Evolutionary conservation across 1,140 invertebrate species (phyloP).

Genomic region (Euglossa dilemma): DNA sequence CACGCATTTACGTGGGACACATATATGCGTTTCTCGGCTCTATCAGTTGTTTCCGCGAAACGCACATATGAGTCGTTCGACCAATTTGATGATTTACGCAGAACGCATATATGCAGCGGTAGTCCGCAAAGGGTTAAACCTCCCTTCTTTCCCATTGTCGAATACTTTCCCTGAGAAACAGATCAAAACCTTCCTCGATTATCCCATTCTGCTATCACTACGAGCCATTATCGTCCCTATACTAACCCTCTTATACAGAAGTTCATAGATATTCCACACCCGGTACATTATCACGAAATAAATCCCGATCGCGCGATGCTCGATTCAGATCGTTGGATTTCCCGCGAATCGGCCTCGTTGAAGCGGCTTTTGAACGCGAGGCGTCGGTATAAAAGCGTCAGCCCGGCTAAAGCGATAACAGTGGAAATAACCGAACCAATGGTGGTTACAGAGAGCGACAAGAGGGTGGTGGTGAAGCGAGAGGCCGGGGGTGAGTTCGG

Average conservation of each 20-base stretch:
- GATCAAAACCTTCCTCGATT: not conserved
- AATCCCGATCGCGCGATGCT: not conserved
- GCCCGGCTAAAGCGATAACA: not conserved
- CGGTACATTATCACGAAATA: not conserved
- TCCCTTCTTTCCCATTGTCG: not conserved
- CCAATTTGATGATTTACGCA: too few relatives aligned
- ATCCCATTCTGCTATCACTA: not conserved
- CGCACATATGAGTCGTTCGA: too few relatives aligned
- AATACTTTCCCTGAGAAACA: not conserved
- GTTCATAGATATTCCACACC: not conserved
- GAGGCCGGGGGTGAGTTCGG: slow-evolving; percentile 94
- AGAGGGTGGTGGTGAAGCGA: slow-evolving; percentile 90
- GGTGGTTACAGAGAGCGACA: slow-evolving; percentile 89
- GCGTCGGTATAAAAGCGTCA: not conserved
- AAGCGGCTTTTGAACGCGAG: too few relatives aligned
- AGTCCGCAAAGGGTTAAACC: not conserved
- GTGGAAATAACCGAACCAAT: not conserved
- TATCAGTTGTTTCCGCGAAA: too few relatives aligned
- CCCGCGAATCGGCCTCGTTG: not conserved
- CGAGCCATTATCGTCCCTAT: too few relatives aligned
- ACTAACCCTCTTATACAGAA: not conserved
- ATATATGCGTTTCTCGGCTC: too few relatives aligned
- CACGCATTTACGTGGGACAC: too few relatives aligned
- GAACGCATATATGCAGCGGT: too few relatives aligned
- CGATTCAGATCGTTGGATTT: not conserved